A percentile compares a stretch with the other conserved stretches of the same genome.
Evolutionary conservation across 2,113 vertebrate species (phyloP).

Genomic region (Picathartes gymnocephalus): DNA sequence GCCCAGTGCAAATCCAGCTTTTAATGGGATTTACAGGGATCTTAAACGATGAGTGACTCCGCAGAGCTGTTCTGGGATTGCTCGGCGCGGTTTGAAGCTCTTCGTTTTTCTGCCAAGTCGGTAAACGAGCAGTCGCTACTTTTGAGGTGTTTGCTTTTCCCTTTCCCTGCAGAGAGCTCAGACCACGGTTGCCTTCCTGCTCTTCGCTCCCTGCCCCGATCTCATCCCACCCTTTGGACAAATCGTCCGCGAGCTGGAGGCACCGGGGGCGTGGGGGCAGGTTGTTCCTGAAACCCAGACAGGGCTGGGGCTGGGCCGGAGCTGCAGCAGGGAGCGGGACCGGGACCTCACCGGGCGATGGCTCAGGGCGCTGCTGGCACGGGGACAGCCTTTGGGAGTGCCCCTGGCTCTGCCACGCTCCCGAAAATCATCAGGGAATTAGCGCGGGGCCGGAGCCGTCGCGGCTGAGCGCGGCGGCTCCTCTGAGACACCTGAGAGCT

Average conservation of each 20-base stretch:
- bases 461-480: not conserved
- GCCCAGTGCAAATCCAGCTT: slow-evolving; percentile 2
- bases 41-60: not conserved
- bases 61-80: slow-evolving; percentile 24
- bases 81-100: not conserved
- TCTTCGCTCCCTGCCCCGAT: not conserved
- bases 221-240: not conserved
- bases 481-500: not conserved
- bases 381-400: not conserved
- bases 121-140: slow-evolving; percentile 13
- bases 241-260: not conserved
- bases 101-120: not conserved
- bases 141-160: not conserved
- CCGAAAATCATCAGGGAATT: not conserved
- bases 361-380: not conserved
- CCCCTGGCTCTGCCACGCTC: not conserved
- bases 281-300: not conserved
- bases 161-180: not conserved
- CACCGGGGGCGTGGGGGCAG: not conserved
- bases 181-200: not conserved
- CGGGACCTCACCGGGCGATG: accelerated
- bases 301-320: not conserved
- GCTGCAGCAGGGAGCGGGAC: not conserved
- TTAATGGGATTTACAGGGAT: slow-evolving; percentile 46
- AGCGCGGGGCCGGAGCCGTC: not conserved